phyloP scores from a whole-genome alignment of 2,888 invertebrate genomes.

The Andrena bicolor region DNA sequence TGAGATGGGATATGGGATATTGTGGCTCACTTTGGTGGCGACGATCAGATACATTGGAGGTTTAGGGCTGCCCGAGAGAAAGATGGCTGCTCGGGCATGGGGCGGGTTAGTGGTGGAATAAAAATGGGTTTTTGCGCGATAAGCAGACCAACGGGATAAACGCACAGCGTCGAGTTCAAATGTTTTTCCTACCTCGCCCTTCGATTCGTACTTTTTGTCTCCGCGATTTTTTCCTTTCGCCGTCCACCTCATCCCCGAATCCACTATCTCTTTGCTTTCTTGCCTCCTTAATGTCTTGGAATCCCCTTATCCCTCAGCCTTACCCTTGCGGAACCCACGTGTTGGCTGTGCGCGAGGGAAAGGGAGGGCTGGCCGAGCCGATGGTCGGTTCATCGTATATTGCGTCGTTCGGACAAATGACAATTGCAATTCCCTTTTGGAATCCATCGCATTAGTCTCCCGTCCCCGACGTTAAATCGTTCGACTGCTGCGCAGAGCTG shows the following conservation, averaged over 20 bases:
- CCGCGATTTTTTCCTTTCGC: conserved; percentile 16
- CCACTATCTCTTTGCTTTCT: conserved; percentile 51
- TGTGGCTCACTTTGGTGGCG: conserved; percentile 60
- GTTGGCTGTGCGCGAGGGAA: conserved; percentile 30
- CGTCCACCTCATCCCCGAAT: conserved; percentile 57
- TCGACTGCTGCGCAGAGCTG: not conserved
- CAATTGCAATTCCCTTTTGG: conserved; percentile 75
- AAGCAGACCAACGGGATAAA: conserved; percentile 65
- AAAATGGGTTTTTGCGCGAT: conserved; percentile 73
- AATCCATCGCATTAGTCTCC: conserved; percentile 69
- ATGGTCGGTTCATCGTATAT: conserved; percentile 69
- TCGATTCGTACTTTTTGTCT: conserved; percentile 24
- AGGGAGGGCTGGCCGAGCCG: conserved; percentile 53
- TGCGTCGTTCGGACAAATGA: conserved; percentile 75
- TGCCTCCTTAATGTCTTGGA: conserved; percentile 70
- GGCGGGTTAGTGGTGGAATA: conserved; percentile 56
- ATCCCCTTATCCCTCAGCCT: conserved; percentile 52
- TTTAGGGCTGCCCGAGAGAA: conserved; percentile 41
- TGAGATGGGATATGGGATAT: conserved; percentile 62
- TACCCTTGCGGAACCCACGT: conserved; percentile 66
- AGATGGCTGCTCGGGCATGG: conserved; percentile 32
- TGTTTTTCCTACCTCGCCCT: conserved; percentile 23
- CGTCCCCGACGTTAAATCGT: conserved; percentile 39
- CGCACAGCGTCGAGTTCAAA: conserved; percentile 61
- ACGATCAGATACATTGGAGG: conserved; percentile 68